Evolutionary conservation across 1,140 invertebrate species (phyloP), one percentile per base, ranked within the genome.

Genomic region (Neodiprion pinetum): DNA sequence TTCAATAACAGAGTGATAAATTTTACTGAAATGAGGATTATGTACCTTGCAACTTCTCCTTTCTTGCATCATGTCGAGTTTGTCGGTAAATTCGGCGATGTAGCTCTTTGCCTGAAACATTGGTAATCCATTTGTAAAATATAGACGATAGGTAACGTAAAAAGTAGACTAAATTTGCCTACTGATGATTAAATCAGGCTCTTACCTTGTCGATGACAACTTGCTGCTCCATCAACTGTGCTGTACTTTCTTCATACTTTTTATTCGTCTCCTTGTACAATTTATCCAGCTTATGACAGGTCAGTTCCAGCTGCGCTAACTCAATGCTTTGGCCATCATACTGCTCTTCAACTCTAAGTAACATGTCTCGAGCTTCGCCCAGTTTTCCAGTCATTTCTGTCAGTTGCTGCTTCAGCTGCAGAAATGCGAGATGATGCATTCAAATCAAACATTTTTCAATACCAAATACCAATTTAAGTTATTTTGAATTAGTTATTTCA

Each of bases 271-370:
- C 73, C 47, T 81, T 61, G 9, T 61, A 61, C 53, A 61, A 61
- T 61, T 61, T 74, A 1, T 80, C 73, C 5, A 87, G 67, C 67
- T 85, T 88, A 10, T 12, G 65, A 68, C 84, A 85, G 21, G 67
- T 12, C 12, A 86, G 23, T 66, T 87, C 77, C 7, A 85, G 70
- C 66, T 80, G 79, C 9, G 84, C 80, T 47, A 86, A 77, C 49
- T 86, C 75, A 0, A 84, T 78, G 1, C 75, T 76, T 28, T 83
- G 81, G 23, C 77, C 77, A 61, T 88, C 87, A 67, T 81, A 82
- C 23, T 75, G 76, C 73, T 88, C 84, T 75, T 88, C 86, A 47
- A 87, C 71, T 73, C 77, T 71, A 7, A 88, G 73, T 28, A 88
- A 49, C 72, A 85, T 75, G 23, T 77, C 47, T 21, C 82, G 84